phyloP scores from a whole-genome alignment of 2,113 vertebrate species.

The Platanista minor region DNA sequence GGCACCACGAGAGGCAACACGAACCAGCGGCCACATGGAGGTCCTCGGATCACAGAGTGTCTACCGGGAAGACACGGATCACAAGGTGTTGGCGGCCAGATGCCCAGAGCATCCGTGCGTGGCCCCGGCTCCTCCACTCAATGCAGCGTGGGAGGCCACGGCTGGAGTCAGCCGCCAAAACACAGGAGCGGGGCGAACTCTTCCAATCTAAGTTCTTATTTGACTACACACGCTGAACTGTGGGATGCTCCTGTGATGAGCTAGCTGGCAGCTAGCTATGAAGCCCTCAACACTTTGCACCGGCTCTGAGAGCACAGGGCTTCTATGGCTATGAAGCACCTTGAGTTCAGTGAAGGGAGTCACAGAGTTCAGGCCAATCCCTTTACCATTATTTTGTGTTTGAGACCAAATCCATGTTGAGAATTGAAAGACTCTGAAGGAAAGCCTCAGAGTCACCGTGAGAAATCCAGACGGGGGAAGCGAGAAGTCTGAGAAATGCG shows the following conservation, averaged over 20 bases:
- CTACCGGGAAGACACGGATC: neutral
- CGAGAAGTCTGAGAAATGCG: accelerated
- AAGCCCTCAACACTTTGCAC: too few relatives aligned
- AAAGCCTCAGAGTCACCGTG: neutral
- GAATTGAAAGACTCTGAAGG: neutral
- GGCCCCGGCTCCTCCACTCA: accelerated
- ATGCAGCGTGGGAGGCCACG: accelerated
- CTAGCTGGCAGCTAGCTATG: accelerated
- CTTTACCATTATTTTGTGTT: neutral
- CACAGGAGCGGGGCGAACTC: neutral
- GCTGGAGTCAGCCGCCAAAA: too few relatives aligned
- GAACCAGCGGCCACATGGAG: neutral
- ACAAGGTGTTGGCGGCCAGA: neutral
- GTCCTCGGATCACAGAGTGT: neutral
- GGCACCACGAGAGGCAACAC: too few relatives aligned
- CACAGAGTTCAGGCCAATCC: too few relatives aligned
- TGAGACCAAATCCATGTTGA: neutral
- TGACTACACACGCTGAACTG: neutral
- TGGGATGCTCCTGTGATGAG: neutral
- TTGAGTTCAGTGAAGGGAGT: neutral
- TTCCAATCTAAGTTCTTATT: neutral
- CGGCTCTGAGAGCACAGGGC: neutral
- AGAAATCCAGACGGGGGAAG: neutral
- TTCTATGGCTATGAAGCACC: neutral
- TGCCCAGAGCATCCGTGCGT: accelerated